Evolutionary conservation across 2,113 vertebrate species (phyloP).

Genomic region (Otolemur garnettii): DNA sequence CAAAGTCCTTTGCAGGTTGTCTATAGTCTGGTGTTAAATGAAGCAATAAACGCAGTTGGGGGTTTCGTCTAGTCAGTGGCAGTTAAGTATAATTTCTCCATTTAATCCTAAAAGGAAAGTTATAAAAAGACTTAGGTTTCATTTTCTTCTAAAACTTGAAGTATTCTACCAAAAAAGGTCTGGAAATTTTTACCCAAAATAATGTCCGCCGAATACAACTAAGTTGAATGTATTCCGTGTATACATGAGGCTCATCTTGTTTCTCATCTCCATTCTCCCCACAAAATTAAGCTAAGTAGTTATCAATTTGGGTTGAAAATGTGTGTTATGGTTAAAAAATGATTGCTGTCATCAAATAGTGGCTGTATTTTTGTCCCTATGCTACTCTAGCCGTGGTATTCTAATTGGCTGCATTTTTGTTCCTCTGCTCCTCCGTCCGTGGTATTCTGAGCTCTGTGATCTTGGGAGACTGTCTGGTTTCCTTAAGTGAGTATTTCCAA

Average conservation of each 20-base stretch:
- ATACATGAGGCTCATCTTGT: background rate
- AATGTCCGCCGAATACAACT: conserved; percentile 59
- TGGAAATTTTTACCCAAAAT: conserved; percentile 64
- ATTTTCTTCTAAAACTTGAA: conserved; percentile 68
- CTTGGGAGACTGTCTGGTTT: background rate
- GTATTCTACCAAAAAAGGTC: conserved; percentile 50
- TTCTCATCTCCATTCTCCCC: background rate
- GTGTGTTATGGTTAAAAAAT: background rate
- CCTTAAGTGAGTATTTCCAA: background rate
- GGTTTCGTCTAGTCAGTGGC: conserved; percentile 56
- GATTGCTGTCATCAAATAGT: background rate
- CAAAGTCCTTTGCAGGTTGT: conserved; percentile 65
- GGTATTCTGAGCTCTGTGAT: background rate
- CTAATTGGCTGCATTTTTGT: background rate
- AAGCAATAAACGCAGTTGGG: conserved; percentile 71
- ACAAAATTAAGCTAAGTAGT: background rate
- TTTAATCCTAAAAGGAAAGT: conserved; percentile 67
- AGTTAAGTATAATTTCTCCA: conserved; percentile 74
- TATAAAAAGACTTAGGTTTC: conserved; percentile 65
- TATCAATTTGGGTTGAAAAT: background rate
- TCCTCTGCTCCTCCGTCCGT: background rate
- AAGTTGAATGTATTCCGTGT: conserved; percentile 20
- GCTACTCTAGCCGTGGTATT: background rate
- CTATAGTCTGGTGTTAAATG: conserved; percentile 75
- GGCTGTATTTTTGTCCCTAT: background rate